A percentile compares a stretch with the other conserved stretches of the same genome.
phyloP scores from a whole-genome alignment of 2,797 vertebrate genomes.

The Acipenser oxyrinchus region DNA sequence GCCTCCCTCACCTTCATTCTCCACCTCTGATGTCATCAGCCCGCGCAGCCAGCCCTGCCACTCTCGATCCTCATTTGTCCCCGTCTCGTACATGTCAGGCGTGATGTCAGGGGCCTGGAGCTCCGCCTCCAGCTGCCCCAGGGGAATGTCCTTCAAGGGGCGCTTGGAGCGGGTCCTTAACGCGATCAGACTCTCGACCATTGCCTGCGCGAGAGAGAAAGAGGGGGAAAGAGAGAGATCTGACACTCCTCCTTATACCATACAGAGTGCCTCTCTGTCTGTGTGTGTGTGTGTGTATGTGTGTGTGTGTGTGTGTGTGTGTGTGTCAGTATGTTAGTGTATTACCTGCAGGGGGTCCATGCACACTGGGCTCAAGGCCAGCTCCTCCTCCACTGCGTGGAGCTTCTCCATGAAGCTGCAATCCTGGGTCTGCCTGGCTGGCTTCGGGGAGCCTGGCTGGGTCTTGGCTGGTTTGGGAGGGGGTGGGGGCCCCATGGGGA shows the following conservation, averaged over 20 bases:
- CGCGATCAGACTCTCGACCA: slow-evolving; percentile 77
- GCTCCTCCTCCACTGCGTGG: slow-evolving; percentile 81
- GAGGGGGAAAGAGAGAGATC: not conserved
- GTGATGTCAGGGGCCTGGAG: slow-evolving; percentile 86
- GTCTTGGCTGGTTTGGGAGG: slow-evolving; percentile 48
- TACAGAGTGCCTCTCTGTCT: not conserved
- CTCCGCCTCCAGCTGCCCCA: slow-evolving; percentile 83
- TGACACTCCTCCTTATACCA: too few species aligned
- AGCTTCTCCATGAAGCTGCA: slow-evolving; percentile 83
- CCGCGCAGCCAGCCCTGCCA: slow-evolving; percentile 87
- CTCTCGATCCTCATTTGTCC: slow-evolving; percentile 72
- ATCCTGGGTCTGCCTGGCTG: slow-evolving; percentile 52
- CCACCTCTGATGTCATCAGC: slow-evolving; percentile 73
- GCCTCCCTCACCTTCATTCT: slow-evolving; percentile 66
- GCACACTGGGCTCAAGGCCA: slow-evolving; percentile 65
- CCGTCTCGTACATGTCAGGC: slow-evolving; percentile 83
- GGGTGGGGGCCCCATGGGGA: slow-evolving; percentile 66
- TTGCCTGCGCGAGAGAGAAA: slow-evolving; percentile 38
- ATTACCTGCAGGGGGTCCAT: slow-evolving; percentile 73
- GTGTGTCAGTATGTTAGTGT: too few species aligned
- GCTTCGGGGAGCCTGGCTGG: slow-evolving; percentile 50
- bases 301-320: too few species aligned
- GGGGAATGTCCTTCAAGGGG: slow-evolving; percentile 72
- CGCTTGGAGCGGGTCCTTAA: slow-evolving; percentile 83
- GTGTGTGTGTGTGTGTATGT: too few species aligned